Evolutionary conservation across 2,888 invertebrate species (phyloP), one percentile per base, ranked within the genome.

Genomic region (Bellardia bayeri): DNA sequence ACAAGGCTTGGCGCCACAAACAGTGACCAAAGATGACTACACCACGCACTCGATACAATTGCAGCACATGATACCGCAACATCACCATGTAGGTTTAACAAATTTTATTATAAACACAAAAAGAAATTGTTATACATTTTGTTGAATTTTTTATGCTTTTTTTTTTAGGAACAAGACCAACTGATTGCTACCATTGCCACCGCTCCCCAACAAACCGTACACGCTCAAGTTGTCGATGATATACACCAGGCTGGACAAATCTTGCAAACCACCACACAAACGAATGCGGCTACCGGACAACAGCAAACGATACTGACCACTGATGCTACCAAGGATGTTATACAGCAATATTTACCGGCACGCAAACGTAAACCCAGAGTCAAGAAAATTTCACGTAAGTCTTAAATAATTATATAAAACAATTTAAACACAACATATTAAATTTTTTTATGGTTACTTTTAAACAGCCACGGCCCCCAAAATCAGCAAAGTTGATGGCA

Each of bases 1-100:
- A 88, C 95, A 95, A 91, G 95, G 95, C 42, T 91, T 95, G 88
- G 94, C 95, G 9, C 95, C 95, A 54, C 94, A 94, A 90, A 94
- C 94, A 3, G 94, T 93, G 75, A 93, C 94, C 76, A 94, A 94
- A 90, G 94, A 94, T 89, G 94, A 94, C 87, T 93, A 93, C 69
- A 93, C 93, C 42, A 93, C 94, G 79, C 93, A 94, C 86, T 93
- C 93, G 88, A 93, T 94, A 89, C 94, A 94, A 90, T 90, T 94
- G 51, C 94, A 94, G 88, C 93, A 93, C 80, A 92, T 94, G 92
- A 93, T 94, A 90, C 93, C 93, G 51, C 94, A 93, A 91, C 94
- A 94, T 88, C 94, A 94, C 83, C 92, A 93, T 88, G 92, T 93
- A 78, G 91, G 89, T 85, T 56, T 51, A 14, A 6, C 23, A 11